Evolutionary conservation across 2,113 vertebrate genomes (phyloP), one percentile per base, ranked within the genome.

Genomic region (Mobula hypostoma): DNA sequence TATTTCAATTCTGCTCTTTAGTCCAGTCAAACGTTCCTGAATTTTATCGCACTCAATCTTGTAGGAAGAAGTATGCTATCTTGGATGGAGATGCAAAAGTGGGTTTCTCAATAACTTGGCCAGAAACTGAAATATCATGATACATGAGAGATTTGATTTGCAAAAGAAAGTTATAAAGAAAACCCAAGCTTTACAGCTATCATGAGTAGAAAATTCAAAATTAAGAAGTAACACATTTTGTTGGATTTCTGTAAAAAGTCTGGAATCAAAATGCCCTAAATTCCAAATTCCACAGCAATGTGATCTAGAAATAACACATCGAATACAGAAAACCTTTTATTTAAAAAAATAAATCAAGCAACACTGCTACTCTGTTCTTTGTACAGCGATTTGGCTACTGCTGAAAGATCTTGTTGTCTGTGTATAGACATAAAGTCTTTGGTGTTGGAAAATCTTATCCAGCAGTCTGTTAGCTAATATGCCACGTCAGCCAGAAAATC

Each of bases 341-440:
- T 74, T 27, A 90, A 74, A 76, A 36, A 74, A 74, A 93, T 56
- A 93, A 32, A 90, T 90, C 68, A 72, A 93, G 24, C 91, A 74
- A 93, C 70, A 93, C 66, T 24, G 72, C 91, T 6, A 93, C 70
- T 93, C 91, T 93, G 91, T 93, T 93, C 91, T 93, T 74, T 93
- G 91, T 76, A 21, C 32, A 74, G 66, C 48, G 70, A 93, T 93
- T 93, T 93, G 91, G 91, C 91, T 21, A 27, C 36, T 93, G 66
- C 91, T 93, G 66, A 93, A 93, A 93, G 91, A 56, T 70, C 91
- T 93, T 93, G 68, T 93, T 93, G 91, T 93, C 68, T 76, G 91
- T 93, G 40, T 93, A 93, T 56, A 74, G 91, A 93, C 91, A 72
- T 56, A 48, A 72, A 72, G 91, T 72, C 68, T 93, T 74, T 93